Base-by-base conservation (phyloP, 2,888 invertebrate species). In the Ochropleura leucogaster region DNA sequence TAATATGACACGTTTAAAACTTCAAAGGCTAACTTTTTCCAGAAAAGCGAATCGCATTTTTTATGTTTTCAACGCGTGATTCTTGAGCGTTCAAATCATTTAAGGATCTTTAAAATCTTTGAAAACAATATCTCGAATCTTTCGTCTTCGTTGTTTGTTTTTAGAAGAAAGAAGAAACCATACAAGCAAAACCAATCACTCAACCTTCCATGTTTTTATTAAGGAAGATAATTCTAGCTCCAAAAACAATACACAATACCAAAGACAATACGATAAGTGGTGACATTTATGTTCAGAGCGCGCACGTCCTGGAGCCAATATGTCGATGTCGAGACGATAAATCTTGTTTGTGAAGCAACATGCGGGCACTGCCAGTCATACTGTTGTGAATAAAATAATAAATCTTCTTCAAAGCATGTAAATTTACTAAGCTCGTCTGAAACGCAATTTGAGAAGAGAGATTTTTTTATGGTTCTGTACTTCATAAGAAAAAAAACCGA, bases 311-410 rank as follows among this genome's bases (percentile, higher is more conserved):
- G 18, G 1, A 46, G 18, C 14, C 30, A 68, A 68, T 66, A 40
- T 30, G 44, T 65, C 68, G 30, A 30, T n/a, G 47, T 49, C 4
- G 18, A 70, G 42, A 51, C 49, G 42, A 70, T 70, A 51, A 49
- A 69, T 69, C 49, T 70, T 49, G 69, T 69, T 42, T 14, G 14
- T 12, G 18, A 20, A 12, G 10, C 12, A 47, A 68, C 40, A 42
- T 68, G 20, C 5, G 12, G 9, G 16, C n/a, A 9, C 20, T 42
- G 16, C 9, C 68, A 42, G 69, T 14, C 40, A 68, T 47, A 16
- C 0, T 49, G 4, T 14, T 10, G 30, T 5, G 40, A 40, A 69
- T 47, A 42, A 16, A 30, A 14, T 47, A 47, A 68, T 40, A n/a
- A 40, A 47, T 47, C 8, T 16, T n/a, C 68, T 5, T 1, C 0